Percentiles rank a stretch among this genome's conserved stretches.
Evolutionary conservation across 2,888 invertebrate species (phyloP).

Genomic region (Andrena bicolor): DNA sequence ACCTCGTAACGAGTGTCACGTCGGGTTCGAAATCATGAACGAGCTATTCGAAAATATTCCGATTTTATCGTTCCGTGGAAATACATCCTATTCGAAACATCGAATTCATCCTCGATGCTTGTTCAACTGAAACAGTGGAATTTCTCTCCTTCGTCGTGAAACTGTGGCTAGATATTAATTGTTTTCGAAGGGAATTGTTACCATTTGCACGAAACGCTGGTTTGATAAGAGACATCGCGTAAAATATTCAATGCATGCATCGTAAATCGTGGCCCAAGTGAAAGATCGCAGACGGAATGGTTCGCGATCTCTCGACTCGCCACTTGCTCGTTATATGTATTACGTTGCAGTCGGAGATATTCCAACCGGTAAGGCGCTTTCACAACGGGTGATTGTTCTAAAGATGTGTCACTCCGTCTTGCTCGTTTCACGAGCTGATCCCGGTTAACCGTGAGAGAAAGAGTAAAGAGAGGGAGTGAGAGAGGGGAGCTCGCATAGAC

Average conservation of each 20-base stretch:
- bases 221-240: neutral
- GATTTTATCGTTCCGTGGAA: neutral
- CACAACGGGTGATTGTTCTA: slow-evolving; percentile 78
- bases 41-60: neutral
- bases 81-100: neutral
- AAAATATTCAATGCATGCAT: neutral
- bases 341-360: slow-evolving; percentile 62
- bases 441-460: slow-evolving; percentile 52
- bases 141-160: neutral
- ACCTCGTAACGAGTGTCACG: neutral
- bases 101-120: neutral
- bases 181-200: neutral
- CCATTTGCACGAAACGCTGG: neutral
- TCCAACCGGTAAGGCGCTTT: slow-evolving; percentile 70
- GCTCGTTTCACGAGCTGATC: slow-evolving; percentile 54
- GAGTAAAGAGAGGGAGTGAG: slow-evolving; percentile 33
- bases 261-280: neutral
- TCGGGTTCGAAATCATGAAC: neutral
- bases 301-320: slow-evolving; percentile 55
- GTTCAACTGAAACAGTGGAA: neutral
- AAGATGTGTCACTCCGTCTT: slow-evolving; percentile 74
- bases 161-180: neutral
- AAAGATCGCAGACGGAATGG: slow-evolving; percentile 11
- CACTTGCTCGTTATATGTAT: slow-evolving; percentile 51
- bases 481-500: slow-evolving; percentile 7